Evolutionary conservation across 92 coral and sea anemone genomes (phyloP).

Genomic region (Parazoanthus atlanticus): DNA sequence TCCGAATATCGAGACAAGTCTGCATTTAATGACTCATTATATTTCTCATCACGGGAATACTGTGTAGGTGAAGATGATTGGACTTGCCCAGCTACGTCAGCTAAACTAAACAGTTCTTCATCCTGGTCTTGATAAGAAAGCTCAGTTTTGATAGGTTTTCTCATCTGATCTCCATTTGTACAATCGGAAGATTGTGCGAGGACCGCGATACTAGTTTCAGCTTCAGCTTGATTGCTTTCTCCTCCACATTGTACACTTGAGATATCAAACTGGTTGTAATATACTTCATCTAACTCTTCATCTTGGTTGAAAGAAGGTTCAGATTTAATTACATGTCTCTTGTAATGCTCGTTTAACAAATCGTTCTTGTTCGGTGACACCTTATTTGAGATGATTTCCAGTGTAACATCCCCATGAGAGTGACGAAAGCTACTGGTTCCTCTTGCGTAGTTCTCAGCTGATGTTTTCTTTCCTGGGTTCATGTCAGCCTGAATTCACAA

Average conservation of each 20-base stretch:
- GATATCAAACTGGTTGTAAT: not conserved
- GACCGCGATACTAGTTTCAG: not conserved
- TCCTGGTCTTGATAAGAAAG: no score
- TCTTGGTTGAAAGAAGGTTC: not conserved
- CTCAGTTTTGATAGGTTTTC: no score
- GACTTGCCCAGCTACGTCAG: no score
- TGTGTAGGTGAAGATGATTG: no score
- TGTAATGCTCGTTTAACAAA: not conserved
- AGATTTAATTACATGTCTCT: not conserved
- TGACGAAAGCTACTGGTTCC: not conserved
- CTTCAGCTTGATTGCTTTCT: not conserved
- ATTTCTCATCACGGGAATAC: no score
- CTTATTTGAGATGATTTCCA: not conserved
- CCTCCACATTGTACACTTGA: constrained; percentile 10
- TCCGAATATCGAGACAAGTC: no score
- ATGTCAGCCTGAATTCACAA: not conserved
- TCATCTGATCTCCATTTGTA: no score
- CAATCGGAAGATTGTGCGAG: not conserved
- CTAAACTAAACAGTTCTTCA: no score
- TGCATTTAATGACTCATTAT: no score
- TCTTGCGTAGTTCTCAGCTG: not conserved
- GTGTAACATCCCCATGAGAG: not conserved
- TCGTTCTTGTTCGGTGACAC: not conserved
- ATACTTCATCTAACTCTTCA: not conserved
- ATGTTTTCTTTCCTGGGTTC: not conserved